Conservation (phyloP, 2,888 invertebrate species). For the Drosophila dives region DNA sequence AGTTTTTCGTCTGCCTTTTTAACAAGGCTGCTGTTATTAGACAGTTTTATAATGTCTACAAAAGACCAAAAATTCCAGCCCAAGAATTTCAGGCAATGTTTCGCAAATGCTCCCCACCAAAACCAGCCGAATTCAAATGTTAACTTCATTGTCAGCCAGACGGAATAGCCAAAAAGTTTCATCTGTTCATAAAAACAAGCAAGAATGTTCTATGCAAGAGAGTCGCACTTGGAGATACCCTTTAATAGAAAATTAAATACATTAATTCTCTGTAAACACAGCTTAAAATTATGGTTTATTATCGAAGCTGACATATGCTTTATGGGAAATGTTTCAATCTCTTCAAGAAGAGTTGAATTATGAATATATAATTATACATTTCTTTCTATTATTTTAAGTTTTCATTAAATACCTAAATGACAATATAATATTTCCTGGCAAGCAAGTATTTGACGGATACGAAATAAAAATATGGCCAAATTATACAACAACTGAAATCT, state of each 20-base stretch:
- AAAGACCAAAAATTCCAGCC: constrained; percentile 16
- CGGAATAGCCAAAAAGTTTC: constrained; percentile 14
- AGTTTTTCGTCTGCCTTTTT: not conserved
- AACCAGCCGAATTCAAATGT: constrained; percentile 11
- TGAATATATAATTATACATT: not conserved
- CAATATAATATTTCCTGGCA: not conserved
- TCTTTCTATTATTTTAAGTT: not conserved
- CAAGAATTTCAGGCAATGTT: constrained; percentile 16
- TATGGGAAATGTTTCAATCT: not conserved
- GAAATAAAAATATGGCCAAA: not conserved
- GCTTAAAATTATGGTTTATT: not conserved
- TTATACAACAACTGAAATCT: not conserved
- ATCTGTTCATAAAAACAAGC: constrained; percentile 15
- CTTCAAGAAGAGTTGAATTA: not conserved
- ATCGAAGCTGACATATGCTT: not conserved
- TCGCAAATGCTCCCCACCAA: constrained; percentile 6
- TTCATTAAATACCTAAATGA: not conserved
- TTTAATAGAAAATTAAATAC: not conserved
- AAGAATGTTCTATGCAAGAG: not conserved
- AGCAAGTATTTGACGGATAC: not conserved
- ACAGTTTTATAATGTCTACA: not conserved
- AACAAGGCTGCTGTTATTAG: constrained; percentile 1
- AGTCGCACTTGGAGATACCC: not conserved
- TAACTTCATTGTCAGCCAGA: constrained; percentile 18
- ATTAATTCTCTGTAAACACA: not conserved